These are phyloP conservation scores for Galerucella calmariensis DNA, from an alignment of 2,888 invertebrate genomes.

Conservation along the genomic window DNA sequence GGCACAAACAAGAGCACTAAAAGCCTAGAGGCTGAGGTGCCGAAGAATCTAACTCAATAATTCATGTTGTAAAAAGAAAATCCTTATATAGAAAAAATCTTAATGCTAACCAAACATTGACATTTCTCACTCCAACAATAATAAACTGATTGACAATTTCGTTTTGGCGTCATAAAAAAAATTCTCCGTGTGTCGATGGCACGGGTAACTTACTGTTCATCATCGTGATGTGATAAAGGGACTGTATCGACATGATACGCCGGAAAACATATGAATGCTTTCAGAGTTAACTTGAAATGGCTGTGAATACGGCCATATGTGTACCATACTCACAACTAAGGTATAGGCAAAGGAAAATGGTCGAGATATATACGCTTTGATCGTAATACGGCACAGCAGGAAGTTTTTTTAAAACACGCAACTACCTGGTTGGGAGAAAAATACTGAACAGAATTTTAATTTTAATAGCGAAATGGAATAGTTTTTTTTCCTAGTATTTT, in stretches of 20 bases:
- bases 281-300: slow-evolving; percentile 43
- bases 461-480: too few species aligned
- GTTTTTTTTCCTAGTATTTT: too few species aligned
- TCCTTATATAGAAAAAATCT: too few species aligned
- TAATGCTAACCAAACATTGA: too few species aligned
- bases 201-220: slow-evolving; percentile 25
- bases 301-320: slow-evolving; percentile 46
- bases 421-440: background rate
- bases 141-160: background rate
- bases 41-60: too few species aligned
- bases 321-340: slow-evolving; percentile 13
- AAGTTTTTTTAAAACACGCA: background rate
- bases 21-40: too few species aligned
- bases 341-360: slow-evolving; percentile 19
- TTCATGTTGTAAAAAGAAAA: too few species aligned
- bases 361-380: background rate
- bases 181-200: background rate
- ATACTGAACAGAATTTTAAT: background rate
- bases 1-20: too few species aligned
- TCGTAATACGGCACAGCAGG: background rate
- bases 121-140: too few species aligned
- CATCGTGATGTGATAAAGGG: slow-evolving; percentile 29
- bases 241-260: slow-evolving; percentile 40
- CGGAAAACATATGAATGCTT: slow-evolving; percentile 49
- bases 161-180: background rate